Conservation (phyloP, 2,797 vertebrate genomes). For the Lepus oiostolus region DNA sequence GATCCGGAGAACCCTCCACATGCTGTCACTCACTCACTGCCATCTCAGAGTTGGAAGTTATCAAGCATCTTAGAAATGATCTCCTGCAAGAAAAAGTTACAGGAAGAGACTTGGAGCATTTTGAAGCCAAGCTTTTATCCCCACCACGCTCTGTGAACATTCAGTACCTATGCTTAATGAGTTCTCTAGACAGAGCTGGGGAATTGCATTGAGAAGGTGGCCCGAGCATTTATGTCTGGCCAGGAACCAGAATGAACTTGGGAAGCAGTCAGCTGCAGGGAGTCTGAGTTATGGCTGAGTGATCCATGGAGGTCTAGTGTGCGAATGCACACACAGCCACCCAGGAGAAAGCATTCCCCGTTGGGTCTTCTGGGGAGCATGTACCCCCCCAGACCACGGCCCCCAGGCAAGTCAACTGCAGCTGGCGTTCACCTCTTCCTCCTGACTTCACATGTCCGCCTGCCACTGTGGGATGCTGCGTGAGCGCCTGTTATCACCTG, state of each 20-base stretch:
- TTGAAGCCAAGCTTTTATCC: constrained; percentile 11
- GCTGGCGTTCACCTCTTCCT: neutral
- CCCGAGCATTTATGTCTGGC: neutral
- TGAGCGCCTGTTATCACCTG: neutral
- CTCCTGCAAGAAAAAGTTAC: neutral
- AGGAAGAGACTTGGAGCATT: neutral
- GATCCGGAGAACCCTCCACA: neutral
- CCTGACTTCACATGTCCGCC: neutral
- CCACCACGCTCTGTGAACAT: neutral
- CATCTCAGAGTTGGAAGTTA: neutral
- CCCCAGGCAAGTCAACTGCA: constrained; percentile 19
- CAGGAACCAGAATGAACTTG: neutral
- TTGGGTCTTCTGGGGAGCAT: neutral
- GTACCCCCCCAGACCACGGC: neutral
- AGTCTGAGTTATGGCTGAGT: neutral
- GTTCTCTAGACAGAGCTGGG: neutral
- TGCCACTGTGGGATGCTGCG: rapidly evolving
- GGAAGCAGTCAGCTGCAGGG: neutral
- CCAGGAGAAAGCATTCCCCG: neutral
- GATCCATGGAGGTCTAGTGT: neutral
- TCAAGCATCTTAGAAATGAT: neutral
- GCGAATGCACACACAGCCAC: neutral
- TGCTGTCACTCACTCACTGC: neutral
- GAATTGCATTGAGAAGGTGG: neutral
- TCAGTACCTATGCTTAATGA: neutral